Evolutionary conservation across 2,888 invertebrate genomes (phyloP).

Genomic region (Thereva nobilitata): DNA sequence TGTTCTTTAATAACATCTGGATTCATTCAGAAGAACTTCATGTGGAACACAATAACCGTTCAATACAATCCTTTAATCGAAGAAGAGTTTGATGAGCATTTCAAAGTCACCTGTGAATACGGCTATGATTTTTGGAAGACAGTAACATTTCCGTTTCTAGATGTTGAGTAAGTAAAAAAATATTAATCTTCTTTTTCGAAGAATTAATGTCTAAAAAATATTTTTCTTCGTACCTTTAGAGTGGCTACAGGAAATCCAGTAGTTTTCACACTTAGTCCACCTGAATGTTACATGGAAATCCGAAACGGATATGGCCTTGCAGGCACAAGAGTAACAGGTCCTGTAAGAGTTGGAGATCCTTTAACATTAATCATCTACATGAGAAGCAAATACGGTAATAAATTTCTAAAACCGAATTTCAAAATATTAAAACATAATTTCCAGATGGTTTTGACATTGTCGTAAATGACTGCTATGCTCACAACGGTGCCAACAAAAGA

Average conservation of each 20-base stretch:
- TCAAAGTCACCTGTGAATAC: slow-evolving; percentile 94
- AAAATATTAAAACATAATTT: not conserved
- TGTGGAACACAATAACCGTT: slow-evolving; percentile 96
- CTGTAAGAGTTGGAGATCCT: slow-evolving; percentile 90
- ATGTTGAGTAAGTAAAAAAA: slow-evolving; percentile 80
- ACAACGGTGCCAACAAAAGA: slow-evolving; percentile 89
- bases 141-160: slow-evolving; percentile 90
- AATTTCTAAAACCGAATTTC: not conserved
- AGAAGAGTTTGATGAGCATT: slow-evolving; percentile 92
- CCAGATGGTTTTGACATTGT: slow-evolving; percentile 93
- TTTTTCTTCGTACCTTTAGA: slow-evolving; percentile 58
- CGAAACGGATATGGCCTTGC: slow-evolving; percentile 86
- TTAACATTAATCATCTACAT: slow-evolving; percentile 90
- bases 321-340: slow-evolving; percentile 83
- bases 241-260: slow-evolving; percentile 94
- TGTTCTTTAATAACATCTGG: not conserved
- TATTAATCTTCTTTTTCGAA: too few relatives aligned
- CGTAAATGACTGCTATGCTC: slow-evolving; percentile 91
- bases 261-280: slow-evolving; percentile 88
- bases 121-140: slow-evolving; percentile 97
- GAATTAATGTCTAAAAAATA: too few relatives aligned
- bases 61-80: slow-evolving; percentile 92
- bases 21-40: slow-evolving; percentile 78
- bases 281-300: slow-evolving; percentile 96
- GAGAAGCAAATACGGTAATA: slow-evolving; percentile 89